Base-by-base conservation (phyloP, 2,113 vertebrate genomes). In the Butorides virescens region DNA sequence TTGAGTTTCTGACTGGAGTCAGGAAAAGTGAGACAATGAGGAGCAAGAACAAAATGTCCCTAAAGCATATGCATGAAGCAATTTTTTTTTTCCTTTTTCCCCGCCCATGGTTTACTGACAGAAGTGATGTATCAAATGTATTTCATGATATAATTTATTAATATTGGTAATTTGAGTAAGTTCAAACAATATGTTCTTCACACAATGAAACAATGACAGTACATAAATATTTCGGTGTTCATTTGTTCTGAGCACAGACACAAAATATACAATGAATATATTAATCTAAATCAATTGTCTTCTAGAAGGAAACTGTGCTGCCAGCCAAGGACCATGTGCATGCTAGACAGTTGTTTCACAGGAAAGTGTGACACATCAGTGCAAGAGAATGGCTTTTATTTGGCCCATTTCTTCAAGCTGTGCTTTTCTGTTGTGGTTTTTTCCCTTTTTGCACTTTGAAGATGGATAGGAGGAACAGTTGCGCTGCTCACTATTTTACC, bases 31-130 rank as follows among this genome's bases (percentile, higher is more conserved):
- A 93, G 56, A 93, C 94, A 93, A 91, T 52, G 36, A 88, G 37
- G 49, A 88, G 39, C 11, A 76, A 67, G 88, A 97, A 91, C 73
- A 92, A 91, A 96, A 89, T 94, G 74, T 95, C 92, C 86, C 68
- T 29, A 65, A 93, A 95, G 85, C 58, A 65, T 91, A 75, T 34
- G 34, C 30, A 61, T 52, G 42, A 79, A 71, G 10, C 16, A 12
- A 1, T 2, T 39, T 58, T 30, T 27, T 68, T 63, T 59, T 27
- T 7, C 3, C 15, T 17, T 61, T 56, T 47, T 19, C n/a, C 26
- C 4, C n/a, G n/a, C n/a, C 25, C 17, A 9, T 46, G 58, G 15
- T 18, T 95, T 79, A 52, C 46, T 92, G 86, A 74, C 49, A 92
- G 79, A 82, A 89, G 25, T 29, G 44, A 61, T 59, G 13, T 19